Percentiles rank a stretch among this genome's conserved stretches.
Evolutionary conservation across 2,113 vertebrate species (phyloP).

Genomic region (Zosterops japonicus): DNA sequence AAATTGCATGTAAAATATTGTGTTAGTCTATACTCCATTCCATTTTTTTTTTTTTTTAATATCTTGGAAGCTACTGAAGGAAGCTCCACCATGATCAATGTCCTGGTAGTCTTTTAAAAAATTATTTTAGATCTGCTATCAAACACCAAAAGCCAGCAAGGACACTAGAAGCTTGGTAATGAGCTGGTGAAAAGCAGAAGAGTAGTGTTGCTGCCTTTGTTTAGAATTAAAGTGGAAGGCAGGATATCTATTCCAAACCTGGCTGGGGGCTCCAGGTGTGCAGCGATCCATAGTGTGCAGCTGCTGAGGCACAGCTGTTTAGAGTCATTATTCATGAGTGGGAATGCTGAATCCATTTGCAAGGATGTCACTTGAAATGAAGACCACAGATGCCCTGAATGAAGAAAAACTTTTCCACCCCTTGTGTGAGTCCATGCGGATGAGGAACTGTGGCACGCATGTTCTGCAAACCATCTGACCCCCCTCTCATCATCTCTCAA

Average conservation of each 20-base stretch:
- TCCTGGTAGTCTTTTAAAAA: not conserved
- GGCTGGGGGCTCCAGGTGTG: not conserved
- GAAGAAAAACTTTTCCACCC: not conserved
- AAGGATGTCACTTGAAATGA: not conserved
- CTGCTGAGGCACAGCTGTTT: not conserved
- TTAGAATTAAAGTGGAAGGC: not conserved
- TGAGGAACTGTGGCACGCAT: not conserved
- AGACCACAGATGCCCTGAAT: not conserved
- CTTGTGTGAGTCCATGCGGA: not conserved
- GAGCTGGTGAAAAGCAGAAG: not conserved
- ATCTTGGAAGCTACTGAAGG: not conserved
- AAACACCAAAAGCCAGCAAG: not conserved
- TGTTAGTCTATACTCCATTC: not conserved
- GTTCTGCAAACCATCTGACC: constrained; percentile 29
- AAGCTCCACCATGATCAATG: not conserved
- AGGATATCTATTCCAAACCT: not conserved
- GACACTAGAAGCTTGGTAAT: not conserved
- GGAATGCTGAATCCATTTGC: not conserved
- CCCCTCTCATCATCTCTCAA: constrained; percentile 36
- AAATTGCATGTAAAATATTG: not conserved
- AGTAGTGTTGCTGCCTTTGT: not conserved
- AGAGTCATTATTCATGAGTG: not conserved
- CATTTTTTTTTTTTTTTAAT: not conserved
- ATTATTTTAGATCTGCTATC: not conserved
- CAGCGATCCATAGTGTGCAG: not conserved